These are phyloP conservation scores for Sternotherus odoratus DNA, from an alignment of 2,797 vertebrate species.

Conservation along the genomic window DNA sequence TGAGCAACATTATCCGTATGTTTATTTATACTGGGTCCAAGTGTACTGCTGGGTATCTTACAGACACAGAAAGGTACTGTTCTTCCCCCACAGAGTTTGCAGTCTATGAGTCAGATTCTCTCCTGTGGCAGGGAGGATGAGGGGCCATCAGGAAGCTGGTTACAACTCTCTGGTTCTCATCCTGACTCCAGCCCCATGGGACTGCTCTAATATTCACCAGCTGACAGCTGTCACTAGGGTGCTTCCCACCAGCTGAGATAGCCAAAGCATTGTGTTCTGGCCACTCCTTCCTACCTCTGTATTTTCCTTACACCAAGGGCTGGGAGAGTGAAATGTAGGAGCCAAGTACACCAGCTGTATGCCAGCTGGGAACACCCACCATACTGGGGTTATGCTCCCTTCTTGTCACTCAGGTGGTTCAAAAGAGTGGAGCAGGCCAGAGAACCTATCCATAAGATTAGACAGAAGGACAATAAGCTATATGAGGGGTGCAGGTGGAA, in stretches of 20 bases:
- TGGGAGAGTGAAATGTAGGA: neutral
- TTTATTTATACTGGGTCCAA: neutral
- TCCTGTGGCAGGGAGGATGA: neutral
- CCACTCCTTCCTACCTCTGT: neutral
- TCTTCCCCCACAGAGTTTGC: neutral
- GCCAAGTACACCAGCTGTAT: neutral
- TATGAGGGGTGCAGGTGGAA: neutral
- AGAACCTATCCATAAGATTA: neutral
- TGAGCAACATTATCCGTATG: conserved; percentile 60
- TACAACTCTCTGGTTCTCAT: neutral
- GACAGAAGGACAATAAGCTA: neutral
- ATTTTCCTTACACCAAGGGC: neutral
- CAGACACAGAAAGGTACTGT: neutral
- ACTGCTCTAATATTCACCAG: neutral
- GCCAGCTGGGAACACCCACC: neutral
- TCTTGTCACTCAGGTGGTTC: neutral
- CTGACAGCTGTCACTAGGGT: neutral
- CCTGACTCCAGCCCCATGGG: neutral
- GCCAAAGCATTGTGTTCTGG: neutral
- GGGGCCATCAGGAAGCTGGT: neutral
- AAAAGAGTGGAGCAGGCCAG: neutral
- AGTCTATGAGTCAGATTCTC: neutral
- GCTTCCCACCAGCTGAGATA: neutral
- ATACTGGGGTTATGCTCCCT: neutral
- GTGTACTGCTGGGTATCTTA: neutral